These are phyloP conservation scores for Hyposoter didymator DNA, from an alignment of 2,888 invertebrate genomes.

Conservation along the genomic window DNA sequence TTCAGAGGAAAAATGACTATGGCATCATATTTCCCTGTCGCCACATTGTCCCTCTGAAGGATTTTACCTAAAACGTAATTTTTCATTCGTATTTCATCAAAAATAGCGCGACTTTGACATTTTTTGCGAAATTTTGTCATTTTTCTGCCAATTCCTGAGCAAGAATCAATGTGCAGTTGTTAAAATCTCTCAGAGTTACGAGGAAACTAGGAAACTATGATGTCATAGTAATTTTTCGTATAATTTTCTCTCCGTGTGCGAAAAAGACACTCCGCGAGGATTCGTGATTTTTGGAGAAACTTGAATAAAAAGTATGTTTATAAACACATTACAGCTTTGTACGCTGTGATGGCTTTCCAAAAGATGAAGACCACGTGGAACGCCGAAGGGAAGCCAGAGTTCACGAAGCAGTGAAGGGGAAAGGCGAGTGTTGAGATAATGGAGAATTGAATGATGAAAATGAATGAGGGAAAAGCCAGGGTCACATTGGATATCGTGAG, in stretches of 20 bases:
- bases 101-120: too few relatives aligned
- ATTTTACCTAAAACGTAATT: too few relatives aligned
- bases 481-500: constrained; percentile 41
- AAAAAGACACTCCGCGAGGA: not conserved
- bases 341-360: constrained; percentile 93
- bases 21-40: too few relatives aligned
- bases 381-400: constrained; percentile 87
- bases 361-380: constrained; percentile 90
- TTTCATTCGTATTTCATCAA: too few relatives aligned
- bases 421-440: constrained; percentile 8
- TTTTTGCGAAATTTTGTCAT: too few relatives aligned
- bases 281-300: not conserved
- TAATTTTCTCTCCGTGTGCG: not conserved
- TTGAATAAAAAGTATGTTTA: not conserved
- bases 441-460: constrained; percentile 9
- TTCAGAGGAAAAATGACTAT: too few relatives aligned
- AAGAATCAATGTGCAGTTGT: too few relatives aligned
- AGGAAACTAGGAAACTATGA: too few relatives aligned
- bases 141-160: too few relatives aligned
- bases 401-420: constrained; percentile 73
- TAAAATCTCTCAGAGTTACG: too few relatives aligned
- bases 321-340: constrained; percentile 88
- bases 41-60: too few relatives aligned
- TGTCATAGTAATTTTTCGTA: too few relatives aligned
- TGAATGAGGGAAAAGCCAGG: constrained; percentile 32